Evolutionary conservation across 2,113 vertebrate genomes (phyloP).

Genomic region (Oreochromis tanganicae): DNA sequence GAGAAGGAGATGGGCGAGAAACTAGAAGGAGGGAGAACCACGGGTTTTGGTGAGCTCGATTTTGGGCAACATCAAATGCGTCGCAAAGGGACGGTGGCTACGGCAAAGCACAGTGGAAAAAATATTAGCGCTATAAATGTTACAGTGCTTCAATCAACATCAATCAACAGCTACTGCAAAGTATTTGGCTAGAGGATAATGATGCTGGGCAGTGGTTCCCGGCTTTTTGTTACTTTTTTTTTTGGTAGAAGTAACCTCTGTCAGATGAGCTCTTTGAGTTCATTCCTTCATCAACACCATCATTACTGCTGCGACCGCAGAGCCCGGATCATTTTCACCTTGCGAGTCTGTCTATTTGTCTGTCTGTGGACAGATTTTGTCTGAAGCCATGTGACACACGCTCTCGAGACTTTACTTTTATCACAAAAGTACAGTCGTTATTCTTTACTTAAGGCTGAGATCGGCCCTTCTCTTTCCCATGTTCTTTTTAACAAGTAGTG

Average conservation of each 20-base stretch:
- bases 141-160: constrained; percentile 2
- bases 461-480: background rate
- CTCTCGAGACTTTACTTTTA: background rate
- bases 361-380: background rate
- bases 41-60: background rate
- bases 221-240: background rate
- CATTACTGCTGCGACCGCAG: background rate
- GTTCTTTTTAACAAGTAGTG: background rate
- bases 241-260: background rate
- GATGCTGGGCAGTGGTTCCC: background rate
- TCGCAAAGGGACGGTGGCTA: constrained; percentile 12
- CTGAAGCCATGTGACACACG: background rate
- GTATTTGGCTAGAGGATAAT: background rate
- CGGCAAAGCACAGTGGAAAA: background rate
- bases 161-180: constrained; percentile 1
- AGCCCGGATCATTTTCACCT: background rate
- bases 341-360: background rate
- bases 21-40: background rate
- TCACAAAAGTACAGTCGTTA: background rate
- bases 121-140: background rate
- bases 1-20: constrained; percentile 33
- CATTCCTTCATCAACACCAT: background rate
- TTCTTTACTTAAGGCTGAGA: background rate
- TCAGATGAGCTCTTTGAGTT: background rate
- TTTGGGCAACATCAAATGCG: constrained; percentile 34